phyloP scores from a whole-genome alignment of 2,797 vertebrate species.

The Momotus momota region DNA sequence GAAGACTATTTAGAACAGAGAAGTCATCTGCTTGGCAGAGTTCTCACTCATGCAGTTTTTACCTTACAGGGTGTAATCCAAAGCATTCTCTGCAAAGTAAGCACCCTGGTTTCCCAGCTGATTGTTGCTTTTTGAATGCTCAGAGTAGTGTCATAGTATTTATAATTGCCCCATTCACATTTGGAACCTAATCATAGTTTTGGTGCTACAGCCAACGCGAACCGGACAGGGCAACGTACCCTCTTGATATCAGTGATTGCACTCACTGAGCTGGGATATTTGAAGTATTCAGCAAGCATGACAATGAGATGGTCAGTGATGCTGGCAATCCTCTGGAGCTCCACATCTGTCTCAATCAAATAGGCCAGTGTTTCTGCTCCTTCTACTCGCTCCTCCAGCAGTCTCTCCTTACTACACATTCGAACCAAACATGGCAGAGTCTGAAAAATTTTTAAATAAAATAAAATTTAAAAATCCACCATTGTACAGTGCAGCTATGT shows the following conservation, averaged over 20 bases:
- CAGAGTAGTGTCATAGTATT: background rate
- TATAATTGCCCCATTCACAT: background rate
- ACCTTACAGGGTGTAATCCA: background rate
- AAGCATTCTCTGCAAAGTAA: background rate
- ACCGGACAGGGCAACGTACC: conserved; percentile 79
- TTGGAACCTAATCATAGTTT: background rate
- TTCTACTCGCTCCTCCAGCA: conserved; percentile 96
- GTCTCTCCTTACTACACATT: conserved; percentile 97
- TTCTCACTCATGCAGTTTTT: background rate
- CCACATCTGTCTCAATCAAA: conserved; percentile 96
- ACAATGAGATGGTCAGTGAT: conserved; percentile 96
- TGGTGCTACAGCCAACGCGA: background rate
- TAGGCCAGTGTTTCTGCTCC: conserved; percentile 97
- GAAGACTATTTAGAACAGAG: background rate
- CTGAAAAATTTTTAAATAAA: conserved; percentile 69
- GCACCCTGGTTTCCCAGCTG: background rate
- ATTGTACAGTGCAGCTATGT: background rate
- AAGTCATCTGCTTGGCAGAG: background rate
- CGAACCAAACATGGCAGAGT: conserved; percentile 96
- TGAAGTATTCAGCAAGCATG: conserved; percentile 99
- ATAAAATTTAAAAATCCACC: background rate
- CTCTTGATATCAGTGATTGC: conserved; percentile 99
- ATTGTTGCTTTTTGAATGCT: background rate
- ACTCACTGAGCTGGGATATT: conserved; percentile 98
- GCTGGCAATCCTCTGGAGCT: conserved; percentile 97